Evolutionary conservation across 2,888 invertebrate genomes (phyloP).

Genomic region (Tanytarsus gracilentus): DNA sequence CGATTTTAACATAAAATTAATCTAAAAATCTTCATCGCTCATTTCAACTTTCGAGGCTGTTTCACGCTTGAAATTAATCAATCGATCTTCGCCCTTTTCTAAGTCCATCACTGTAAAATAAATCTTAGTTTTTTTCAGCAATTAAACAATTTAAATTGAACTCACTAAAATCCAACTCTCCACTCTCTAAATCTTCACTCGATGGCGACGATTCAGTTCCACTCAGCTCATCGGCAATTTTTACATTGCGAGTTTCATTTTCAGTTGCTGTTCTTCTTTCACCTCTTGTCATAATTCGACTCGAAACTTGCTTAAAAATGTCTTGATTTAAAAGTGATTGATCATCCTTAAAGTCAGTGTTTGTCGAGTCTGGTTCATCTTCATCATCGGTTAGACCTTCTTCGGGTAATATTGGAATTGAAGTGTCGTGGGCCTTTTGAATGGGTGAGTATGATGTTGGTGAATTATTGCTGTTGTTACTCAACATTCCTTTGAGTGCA

Average conservation of each 20-base stretch:
- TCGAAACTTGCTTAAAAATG: slow-evolving; percentile 25
- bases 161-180: slow-evolving; percentile 23
- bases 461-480: slow-evolving; percentile 2
- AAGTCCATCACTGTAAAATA: slow-evolving; percentile 18
- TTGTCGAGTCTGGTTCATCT: slow-evolving; percentile 10
- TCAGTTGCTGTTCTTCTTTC: slow-evolving; percentile 15
- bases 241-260: neutral
- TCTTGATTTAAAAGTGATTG: slow-evolving; percentile 19
- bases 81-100: slow-evolving; percentile 6
- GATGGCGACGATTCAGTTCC: slow-evolving; percentile 8
- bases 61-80: slow-evolving; percentile 18
- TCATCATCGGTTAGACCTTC: slow-evolving; percentile 21
- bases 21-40: slow-evolving; percentile 26
- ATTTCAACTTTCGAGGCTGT: slow-evolving; percentile 4
- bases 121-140: neutral
- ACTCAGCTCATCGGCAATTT: slow-evolving; percentile 11
- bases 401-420: slow-evolving; percentile 20
- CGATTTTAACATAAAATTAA: neutral
- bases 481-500: slow-evolving; percentile 58
- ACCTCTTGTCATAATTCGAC: neutral
- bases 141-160: neutral
- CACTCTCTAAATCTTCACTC: slow-evolving; percentile 22
- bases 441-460: slow-evolving; percentile 19
- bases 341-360: slow-evolving; percentile 24
- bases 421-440: slow-evolving; percentile 18